Conservation (phyloP, 2,113 vertebrate species). For the Pseudois nayaur region DNA sequence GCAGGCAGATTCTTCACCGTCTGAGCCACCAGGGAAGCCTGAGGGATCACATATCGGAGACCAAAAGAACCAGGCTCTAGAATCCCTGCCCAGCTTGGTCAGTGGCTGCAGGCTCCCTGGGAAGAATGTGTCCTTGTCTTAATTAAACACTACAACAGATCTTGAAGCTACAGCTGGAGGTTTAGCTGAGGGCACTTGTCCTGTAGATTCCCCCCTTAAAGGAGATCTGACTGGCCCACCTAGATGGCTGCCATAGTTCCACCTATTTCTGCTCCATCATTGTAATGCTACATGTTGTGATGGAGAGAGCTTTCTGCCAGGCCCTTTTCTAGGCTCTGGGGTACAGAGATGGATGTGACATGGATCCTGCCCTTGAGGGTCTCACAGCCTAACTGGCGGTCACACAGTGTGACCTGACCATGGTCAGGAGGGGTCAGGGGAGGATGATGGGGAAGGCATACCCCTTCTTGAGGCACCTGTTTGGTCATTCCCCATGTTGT, state of each 20-base stretch:
- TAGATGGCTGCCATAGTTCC: neutral
- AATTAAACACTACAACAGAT: neutral
- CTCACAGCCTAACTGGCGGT: neutral
- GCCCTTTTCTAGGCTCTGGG: neutral
- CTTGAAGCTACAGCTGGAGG: neutral
- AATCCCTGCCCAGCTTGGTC: neutral
- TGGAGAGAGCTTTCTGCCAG: neutral
- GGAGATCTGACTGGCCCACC: neutral
- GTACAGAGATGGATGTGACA: neutral
- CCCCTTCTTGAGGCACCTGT: neutral
- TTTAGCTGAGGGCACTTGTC: neutral
- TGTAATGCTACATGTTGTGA: neutral
- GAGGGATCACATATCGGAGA: neutral
- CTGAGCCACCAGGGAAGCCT: neutral
- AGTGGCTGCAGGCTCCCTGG: neutral
- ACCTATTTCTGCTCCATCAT: neutral
- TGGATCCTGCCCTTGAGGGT: neutral
- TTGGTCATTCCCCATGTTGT: neutral
- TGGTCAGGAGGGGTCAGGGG: neutral
- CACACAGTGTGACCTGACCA: accelerated
- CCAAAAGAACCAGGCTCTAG: neutral
- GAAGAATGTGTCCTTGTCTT: neutral
- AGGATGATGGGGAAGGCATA: neutral
- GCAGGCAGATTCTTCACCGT: neutral
- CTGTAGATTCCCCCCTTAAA: neutral